Conservation (phyloP, 2,888 invertebrate species). For the Spatulosminthurus flaviceps region DNA sequence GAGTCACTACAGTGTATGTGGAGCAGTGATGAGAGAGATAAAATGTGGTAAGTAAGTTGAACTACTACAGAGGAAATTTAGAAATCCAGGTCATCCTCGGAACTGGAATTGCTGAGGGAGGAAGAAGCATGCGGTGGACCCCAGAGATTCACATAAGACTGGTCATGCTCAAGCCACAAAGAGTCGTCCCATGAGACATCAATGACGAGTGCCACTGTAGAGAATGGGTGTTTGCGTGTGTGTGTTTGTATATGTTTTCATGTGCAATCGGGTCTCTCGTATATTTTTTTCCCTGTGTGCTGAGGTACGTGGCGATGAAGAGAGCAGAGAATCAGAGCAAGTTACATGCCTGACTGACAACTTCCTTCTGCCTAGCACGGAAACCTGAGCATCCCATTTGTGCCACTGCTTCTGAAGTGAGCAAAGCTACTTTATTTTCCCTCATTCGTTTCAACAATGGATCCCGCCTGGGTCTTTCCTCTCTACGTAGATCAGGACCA, state of each 20-base stretch:
- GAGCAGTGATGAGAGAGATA: no score
- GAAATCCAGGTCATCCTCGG: constrained; percentile 36
- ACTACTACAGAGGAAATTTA: not conserved
- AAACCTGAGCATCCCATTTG: constrained; percentile 62
- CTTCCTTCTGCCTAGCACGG: constrained; percentile 60
- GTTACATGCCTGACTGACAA: constrained; percentile 45
- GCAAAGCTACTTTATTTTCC: constrained; percentile 59
- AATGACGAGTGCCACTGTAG: constrained; percentile 37
- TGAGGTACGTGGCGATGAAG: constrained; percentile 45
- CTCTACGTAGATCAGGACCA: not conserved
- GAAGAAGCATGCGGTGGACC: constrained; percentile 6
- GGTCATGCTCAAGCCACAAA: constrained; percentile 28
- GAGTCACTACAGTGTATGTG: no score
- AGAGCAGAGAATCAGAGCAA: constrained; percentile 45
- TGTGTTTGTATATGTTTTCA: not conserved
- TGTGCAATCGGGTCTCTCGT: no score
- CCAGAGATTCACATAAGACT: not conserved
- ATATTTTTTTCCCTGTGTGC: no score
- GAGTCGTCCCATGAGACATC: constrained; percentile 33
- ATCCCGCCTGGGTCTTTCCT: constrained; percentile 36
- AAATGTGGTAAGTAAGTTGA: not conserved
- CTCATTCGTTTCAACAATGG: constrained; percentile 52
- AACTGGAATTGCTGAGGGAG: constrained; percentile 18
- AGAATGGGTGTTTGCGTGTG: constrained; percentile 20
- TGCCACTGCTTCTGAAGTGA: constrained; percentile 61